phyloP scores from a whole-genome alignment of 2,888 invertebrate species.

The Aphidoletes aphidimyza region DNA sequence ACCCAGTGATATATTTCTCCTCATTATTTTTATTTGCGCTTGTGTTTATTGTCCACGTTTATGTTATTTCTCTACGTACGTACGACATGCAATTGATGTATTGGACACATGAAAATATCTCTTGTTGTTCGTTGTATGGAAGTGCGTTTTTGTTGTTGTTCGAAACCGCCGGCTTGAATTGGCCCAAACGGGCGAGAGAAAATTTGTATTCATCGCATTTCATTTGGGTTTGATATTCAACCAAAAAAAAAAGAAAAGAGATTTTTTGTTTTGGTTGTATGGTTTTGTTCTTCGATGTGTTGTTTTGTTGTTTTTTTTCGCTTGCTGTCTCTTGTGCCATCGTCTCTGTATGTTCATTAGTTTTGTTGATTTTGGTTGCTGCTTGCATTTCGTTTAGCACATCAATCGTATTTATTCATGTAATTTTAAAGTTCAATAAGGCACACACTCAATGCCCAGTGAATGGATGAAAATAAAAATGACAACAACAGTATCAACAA shows the following conservation, averaged over 20 bases:
- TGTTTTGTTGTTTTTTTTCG: background rate
- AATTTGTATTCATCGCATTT: conserved; percentile 49
- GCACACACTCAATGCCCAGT: background rate
- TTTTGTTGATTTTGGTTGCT: conserved; percentile 47
- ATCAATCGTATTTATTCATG: conserved; percentile 51
- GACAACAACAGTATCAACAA: no score
- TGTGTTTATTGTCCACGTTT: conserved; percentile 42
- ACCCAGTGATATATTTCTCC: conserved; percentile 44
- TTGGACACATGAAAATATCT: conserved; percentile 48
- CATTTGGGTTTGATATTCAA: conserved; percentile 18
- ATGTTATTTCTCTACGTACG: conserved; percentile 42
- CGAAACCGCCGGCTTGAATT: background rate
- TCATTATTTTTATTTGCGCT: conserved; percentile 51
- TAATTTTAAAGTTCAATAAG: conserved; percentile 51
- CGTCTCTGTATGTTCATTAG: conserved; percentile 21
- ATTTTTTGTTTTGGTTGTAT: background rate
- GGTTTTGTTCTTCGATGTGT: background rate
- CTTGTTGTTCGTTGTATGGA: background rate
- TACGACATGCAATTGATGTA: conserved; percentile 50
- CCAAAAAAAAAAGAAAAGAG: conserved; percentile 42
- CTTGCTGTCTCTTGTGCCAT: background rate
- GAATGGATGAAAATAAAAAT: conserved; percentile 47
- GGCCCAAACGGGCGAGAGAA: no score
- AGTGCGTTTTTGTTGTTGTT: background rate
- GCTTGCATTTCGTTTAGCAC: conserved; percentile 49